Base-by-base conservation (phyloP, 1,140 invertebrate genomes). In the Sesamia nonagrioides region DNA sequence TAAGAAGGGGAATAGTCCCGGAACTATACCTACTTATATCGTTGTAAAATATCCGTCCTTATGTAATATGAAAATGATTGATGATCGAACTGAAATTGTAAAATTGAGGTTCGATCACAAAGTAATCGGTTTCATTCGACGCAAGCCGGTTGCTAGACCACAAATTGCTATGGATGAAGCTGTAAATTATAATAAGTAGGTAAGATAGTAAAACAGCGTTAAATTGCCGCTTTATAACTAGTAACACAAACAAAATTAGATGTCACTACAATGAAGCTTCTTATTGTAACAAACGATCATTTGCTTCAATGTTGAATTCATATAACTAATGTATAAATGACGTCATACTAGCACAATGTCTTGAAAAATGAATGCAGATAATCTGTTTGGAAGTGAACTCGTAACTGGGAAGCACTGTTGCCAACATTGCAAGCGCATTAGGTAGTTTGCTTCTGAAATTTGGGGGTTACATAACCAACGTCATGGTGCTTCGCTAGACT, bases 11-110 rank as follows among this genome's bases (percentile, higher is more conserved):
- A 45, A 50, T 15, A 33, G 8, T 63, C 33, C n/a, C 73, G 50
- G 42, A 76, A 40, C 11, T 69, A 35, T 60, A 84, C 56, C 21
- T 35, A 35, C 42, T 60, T 77, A 54, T 48, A 52, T 40, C 54
- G 69, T 33, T 50, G 35, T 58, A 74, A 45, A 63, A 68, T 45
- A 74, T 80, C 81, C 75, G 79, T 76, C 78, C 73, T 78, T 60
- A 45, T 50, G 45, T 63, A 71, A 73, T 66, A 48, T 71, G 71
- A 76, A 73, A 60, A 73, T 68, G 66, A 76, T 73, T 66, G 17
- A 66, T 66, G 61, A 42, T 42, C 37, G 18, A 66, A 17, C 37
- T 66, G 37, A 37, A 42, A 42, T 42, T 42, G 8, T 42, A 42
- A 42, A 66, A 17, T 17, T 42, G 1, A 66, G 21, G 37, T 66